Evolutionary conservation across 1,140 invertebrate genomes (phyloP).

Genomic region (Ceratina calcarata): DNA sequence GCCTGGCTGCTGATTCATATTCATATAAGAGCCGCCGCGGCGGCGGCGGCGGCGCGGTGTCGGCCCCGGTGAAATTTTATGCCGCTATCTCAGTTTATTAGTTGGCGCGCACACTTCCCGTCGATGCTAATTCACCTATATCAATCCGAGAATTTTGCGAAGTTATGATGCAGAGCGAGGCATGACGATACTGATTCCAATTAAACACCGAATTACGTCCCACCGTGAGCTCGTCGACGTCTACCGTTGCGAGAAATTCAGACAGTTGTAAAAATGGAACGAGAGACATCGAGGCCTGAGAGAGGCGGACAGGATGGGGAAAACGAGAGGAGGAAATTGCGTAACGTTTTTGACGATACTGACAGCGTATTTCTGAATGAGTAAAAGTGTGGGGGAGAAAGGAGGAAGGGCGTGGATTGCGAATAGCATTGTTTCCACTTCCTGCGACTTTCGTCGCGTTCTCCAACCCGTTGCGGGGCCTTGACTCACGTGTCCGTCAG

Average conservation of each 20-base stretch:
- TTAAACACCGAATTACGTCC: no score
- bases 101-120: constrained; percentile 46
- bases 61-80: constrained; percentile 44
- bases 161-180: constrained; percentile 24
- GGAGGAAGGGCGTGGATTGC: not conserved
- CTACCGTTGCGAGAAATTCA: no score
- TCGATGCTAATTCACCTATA: constrained; percentile 43
- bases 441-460: constrained; percentile 4
- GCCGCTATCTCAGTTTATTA: constrained; percentile 57
- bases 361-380: not conserved
- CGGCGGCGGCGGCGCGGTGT: not conserved
- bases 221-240: not conserved
- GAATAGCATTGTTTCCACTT: not conserved
- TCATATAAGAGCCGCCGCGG: constrained; percentile 28
- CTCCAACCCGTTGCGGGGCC: not conserved
- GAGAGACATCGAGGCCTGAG: no score
- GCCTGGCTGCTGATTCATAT: constrained; percentile 54
- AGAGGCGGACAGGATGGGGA: no score
- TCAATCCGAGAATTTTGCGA: constrained; percentile 38
- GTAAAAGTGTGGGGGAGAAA: not conserved
- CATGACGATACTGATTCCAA: no score
- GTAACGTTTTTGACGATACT: no score
- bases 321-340: no score
- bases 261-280: no score
- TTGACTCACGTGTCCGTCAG: not conserved